Evolutionary conservation across 2,113 vertebrate genomes (phyloP).

Genomic region (Tachycineta bicolor): DNA sequence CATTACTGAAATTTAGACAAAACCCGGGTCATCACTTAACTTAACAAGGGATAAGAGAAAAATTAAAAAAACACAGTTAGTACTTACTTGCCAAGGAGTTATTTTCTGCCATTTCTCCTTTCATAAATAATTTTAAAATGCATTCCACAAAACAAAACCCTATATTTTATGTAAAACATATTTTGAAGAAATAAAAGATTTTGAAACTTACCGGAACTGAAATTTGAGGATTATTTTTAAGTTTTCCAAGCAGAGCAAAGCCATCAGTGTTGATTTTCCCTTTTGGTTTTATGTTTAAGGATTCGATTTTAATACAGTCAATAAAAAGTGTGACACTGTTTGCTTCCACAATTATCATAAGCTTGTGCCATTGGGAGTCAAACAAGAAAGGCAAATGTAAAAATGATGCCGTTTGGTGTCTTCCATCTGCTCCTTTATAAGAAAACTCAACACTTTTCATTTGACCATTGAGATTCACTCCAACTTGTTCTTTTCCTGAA

Average conservation of each 20-base stretch:
- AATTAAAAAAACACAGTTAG: neutral
- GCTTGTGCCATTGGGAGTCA: constrained; percentile 86
- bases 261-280: constrained; percentile 79
- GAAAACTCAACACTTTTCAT: constrained; percentile 83
- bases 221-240: constrained; percentile 81
- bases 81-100: neutral
- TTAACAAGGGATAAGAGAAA: neutral
- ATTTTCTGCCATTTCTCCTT: neutral
- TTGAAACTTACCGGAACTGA: constrained; percentile 83
- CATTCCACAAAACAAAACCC: neutral
- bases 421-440: constrained; percentile 77
- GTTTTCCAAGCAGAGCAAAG: constrained; percentile 85
- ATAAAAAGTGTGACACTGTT: constrained; percentile 79
- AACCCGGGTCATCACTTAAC: neutral
- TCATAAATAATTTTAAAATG: neutral
- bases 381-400: constrained; percentile 80
- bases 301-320: constrained; percentile 81
- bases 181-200: neutral
- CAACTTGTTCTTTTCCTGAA: constrained; percentile 83
- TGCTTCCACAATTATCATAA: constrained; percentile 83
- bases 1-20: neutral
- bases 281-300: constrained; percentile 77
- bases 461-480: constrained; percentile 84
- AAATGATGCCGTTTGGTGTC: constrained; percentile 75
- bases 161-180: neutral